Conservation (phyloP, 1,140 invertebrate genomes). For the Papilio polytes region DNA sequence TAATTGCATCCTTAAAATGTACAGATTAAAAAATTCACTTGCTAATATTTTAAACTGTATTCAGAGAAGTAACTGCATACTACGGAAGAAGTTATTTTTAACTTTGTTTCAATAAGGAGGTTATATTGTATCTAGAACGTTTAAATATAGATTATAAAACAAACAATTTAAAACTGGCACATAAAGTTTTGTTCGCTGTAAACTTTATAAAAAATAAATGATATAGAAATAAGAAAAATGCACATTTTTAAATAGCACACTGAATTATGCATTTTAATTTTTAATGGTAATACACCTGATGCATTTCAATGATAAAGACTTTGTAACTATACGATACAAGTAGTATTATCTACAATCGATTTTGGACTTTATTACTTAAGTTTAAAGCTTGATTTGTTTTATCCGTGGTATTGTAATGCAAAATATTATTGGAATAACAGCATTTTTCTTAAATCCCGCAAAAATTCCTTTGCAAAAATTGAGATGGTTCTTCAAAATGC, state of each 20-base stretch:
- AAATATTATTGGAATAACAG: slow-evolving; percentile 36
- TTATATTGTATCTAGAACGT: not conserved
- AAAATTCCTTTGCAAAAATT: slow-evolving; percentile 11
- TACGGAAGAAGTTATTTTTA: slow-evolving; percentile 2
- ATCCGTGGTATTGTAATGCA: not conserved
- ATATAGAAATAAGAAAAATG: slow-evolving; percentile 31
- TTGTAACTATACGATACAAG: not conserved
- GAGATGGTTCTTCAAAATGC: slow-evolving; percentile 33
- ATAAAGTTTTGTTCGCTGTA: not conserved
- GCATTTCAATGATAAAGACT: slow-evolving; percentile 31
- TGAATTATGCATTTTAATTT: slow-evolving; percentile 39
- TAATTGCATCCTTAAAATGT: no score
- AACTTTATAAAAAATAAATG: slow-evolving; percentile 7
- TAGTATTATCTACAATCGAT: not conserved
- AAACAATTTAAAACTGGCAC: slow-evolving; percentile 14
- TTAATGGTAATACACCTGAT: slow-evolving; percentile 33
- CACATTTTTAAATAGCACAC: slow-evolving; percentile 36
- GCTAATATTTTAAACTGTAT: not conserved
- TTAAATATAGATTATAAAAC: slow-evolving; percentile 6
- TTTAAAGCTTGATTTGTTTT: slow-evolving; percentile 20
- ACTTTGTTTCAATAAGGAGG: not conserved
- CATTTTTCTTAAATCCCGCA: slow-evolving; percentile 43
- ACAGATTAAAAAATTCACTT: not conserved
- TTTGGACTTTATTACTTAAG: not conserved
- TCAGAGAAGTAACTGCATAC: not conserved